phyloP scores from a whole-genome alignment of 1,140 invertebrate genomes.

The Hetaerina americana region DNA sequence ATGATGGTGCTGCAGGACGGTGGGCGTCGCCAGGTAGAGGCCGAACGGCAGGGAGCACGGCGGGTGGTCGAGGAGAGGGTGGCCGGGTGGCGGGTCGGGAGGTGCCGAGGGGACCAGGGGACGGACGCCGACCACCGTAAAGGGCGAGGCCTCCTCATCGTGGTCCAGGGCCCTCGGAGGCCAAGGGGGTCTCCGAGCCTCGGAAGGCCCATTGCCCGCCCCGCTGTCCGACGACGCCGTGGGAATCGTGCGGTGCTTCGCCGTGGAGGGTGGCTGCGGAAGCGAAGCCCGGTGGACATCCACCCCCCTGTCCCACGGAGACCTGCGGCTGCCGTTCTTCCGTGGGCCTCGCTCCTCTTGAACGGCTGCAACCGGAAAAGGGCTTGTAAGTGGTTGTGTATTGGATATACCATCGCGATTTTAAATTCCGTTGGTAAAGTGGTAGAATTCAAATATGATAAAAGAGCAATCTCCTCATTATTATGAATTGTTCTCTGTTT shows the following conservation, averaged over 20 bases:
- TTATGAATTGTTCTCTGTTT: too few species aligned
- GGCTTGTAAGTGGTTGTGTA: too few species aligned
- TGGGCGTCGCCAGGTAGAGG: too few species aligned
- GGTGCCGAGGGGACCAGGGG: too few species aligned
- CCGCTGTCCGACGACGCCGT: neutral
- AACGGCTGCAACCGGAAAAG: neutral
- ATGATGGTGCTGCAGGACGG: too few species aligned
- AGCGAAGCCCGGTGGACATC: neutral
- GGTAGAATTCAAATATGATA: too few species aligned
- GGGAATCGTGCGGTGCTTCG: neutral
- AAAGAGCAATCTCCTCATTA: too few species aligned
- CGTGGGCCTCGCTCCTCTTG: neutral
- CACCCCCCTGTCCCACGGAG: neutral
- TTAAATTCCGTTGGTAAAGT: too few species aligned
- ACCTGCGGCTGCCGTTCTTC: neutral
- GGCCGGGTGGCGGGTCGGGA: too few species aligned
- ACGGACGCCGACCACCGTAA: neutral
- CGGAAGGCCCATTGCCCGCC: neutral
- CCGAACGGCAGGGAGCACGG: too few species aligned
- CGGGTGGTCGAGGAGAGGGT: too few species aligned
- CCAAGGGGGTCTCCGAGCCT: neutral
- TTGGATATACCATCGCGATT: too few species aligned
- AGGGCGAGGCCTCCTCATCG: neutral
- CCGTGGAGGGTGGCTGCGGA: neutral
- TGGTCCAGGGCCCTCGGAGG: neutral